Conservation (phyloP, 2,888 invertebrate species). For the Nesidiocoris tenuis region DNA sequence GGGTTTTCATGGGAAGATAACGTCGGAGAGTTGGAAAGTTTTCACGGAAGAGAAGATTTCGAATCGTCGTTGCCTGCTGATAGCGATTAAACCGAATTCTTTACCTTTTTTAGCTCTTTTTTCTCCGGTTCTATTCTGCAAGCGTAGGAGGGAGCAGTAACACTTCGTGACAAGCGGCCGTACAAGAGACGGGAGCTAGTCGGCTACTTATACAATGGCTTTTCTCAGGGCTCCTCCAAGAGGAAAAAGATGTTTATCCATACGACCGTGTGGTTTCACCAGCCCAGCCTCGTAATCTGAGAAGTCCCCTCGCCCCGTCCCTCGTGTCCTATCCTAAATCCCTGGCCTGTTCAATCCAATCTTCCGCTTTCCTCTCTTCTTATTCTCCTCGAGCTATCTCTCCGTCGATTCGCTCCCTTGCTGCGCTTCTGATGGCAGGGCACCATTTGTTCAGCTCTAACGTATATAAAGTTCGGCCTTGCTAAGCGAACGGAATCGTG, state of each 20-base stretch:
- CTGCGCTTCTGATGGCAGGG: not conserved
- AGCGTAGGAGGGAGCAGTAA: not conserved
- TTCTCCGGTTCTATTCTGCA: not conserved
- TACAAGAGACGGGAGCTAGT: not conserved
- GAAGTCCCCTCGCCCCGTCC: not conserved
- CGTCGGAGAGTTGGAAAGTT: no score
- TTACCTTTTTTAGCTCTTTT: not conserved
- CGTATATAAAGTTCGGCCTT: no score
- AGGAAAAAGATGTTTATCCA: constrained; percentile 24
- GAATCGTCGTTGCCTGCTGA: not conserved
- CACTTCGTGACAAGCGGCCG: not conserved
- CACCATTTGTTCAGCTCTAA: no score
- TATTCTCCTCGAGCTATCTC: not conserved
- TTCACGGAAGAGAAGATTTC: not conserved
- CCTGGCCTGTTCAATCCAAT: not conserved
- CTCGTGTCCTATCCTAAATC: not conserved
- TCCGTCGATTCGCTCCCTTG: not conserved
- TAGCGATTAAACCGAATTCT: not conserved
- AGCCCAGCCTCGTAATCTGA: constrained; percentile 1
- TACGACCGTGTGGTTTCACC: constrained; percentile 18
- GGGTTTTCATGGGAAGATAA: no score
- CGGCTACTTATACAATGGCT: constrained; percentile 19
- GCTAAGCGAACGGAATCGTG: no score
- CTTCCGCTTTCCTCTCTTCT: not conserved
- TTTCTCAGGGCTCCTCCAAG: constrained; percentile 2